Evolutionary conservation across 2,797 vertebrate genomes (phyloP).

Genomic region (Trachops cirrhosus): DNA sequence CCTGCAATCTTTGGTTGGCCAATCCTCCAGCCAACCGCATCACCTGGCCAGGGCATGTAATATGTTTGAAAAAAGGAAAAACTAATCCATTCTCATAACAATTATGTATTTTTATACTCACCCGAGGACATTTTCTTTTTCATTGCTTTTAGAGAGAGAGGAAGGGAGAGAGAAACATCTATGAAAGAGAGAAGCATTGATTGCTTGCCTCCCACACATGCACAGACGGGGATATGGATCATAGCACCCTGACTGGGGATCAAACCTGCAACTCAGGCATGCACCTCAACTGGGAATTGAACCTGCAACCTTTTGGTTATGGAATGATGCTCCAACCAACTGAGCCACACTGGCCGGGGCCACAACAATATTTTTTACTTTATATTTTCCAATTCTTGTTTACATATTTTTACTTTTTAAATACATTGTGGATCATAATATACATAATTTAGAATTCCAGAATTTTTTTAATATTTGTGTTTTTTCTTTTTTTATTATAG

Average conservation of each 20-base stretch:
- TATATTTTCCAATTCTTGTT: conserved; percentile 9
- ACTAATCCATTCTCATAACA: background rate
- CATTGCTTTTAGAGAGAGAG: background rate
- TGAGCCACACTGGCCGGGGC: background rate
- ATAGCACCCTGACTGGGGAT: background rate
- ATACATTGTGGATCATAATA: background rate
- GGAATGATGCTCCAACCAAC: background rate
- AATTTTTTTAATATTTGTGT: background rate
- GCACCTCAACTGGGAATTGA: too few species aligned
- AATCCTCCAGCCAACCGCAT: background rate
- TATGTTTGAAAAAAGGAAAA: conserved; percentile 22
- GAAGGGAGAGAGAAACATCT: background rate
- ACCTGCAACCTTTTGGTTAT: background rate
- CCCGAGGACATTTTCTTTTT: background rate
- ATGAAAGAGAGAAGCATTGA: background rate
- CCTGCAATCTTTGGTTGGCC: background rate
- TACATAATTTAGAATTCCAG: conserved; percentile 34
- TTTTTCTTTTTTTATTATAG: background rate
- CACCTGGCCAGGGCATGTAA: background rate
- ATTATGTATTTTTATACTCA: background rate
- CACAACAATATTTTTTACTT: conserved; percentile 9
- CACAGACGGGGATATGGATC: background rate
- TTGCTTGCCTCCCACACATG: background rate
- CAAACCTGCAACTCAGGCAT: background rate
- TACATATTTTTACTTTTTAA: background rate